Evolutionary conservation across 2,113 vertebrate genomes (phyloP).

Genomic region (Asarcornis scutulata): DNA sequence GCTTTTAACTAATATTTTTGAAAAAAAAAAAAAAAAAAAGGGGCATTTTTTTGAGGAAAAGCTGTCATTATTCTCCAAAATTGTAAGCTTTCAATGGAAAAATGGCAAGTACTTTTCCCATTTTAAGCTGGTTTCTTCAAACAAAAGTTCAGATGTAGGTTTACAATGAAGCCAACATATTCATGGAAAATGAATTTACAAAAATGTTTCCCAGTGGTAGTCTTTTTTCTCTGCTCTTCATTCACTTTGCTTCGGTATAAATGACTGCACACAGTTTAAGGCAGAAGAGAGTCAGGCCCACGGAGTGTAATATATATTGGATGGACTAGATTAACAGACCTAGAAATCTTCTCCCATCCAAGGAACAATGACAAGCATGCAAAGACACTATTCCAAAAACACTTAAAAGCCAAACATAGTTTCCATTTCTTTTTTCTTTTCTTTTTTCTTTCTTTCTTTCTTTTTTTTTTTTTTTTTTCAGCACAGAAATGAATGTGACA

Average conservation of each 20-base stretch:
- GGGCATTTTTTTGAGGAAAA: background rate
- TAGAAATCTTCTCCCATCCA: constrained; percentile 44
- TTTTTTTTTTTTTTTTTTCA: background rate
- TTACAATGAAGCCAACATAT: background rate
- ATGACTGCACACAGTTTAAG: constrained; percentile 21
- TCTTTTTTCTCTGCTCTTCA: constrained; percentile 32
- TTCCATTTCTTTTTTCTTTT: constrained; percentile 68
- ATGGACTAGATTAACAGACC: constrained; percentile 58
- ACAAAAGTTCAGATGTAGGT: background rate
- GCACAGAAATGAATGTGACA: constrained; percentile 61
- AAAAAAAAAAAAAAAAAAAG: background rate
- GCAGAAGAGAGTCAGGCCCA: constrained; percentile 4
- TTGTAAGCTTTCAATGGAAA: background rate
- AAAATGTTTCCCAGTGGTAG: background rate
- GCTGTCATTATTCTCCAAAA: background rate
- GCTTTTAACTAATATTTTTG: background rate
- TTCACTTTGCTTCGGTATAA: background rate
- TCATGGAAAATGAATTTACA: constrained; percentile 30
- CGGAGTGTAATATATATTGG: constrained; percentile 35
- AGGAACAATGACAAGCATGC: constrained; percentile 70
- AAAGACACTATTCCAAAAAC: constrained; percentile 66
- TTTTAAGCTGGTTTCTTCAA: background rate
- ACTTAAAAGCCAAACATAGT: constrained; percentile 76
- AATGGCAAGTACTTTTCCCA: background rate
- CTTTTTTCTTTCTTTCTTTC: background rate